Percentiles rank a stretch among this genome's conserved stretches.
Conservation (phyloP, 2,888 invertebrate genomes). For the Sericinus montela region DNA sequence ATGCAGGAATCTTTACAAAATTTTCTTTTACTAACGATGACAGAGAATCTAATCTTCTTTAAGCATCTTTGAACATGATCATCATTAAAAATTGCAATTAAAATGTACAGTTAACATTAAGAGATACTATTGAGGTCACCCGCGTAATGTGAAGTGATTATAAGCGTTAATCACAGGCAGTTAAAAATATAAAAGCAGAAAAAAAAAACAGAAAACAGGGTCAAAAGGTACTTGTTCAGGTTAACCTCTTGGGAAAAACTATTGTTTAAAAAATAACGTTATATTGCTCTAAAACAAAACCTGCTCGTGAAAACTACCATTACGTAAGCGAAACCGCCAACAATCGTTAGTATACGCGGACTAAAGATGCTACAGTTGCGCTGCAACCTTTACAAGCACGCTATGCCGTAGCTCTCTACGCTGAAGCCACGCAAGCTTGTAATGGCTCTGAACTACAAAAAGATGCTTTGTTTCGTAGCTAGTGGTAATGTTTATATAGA, state of each 20-base stretch:
- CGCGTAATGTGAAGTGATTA: too few relatives aligned
- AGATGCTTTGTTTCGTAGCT: constrained; percentile 2
- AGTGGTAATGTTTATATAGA: neutral
- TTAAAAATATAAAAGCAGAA: neutral
- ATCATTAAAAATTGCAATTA: too few relatives aligned
- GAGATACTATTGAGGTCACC: too few relatives aligned
- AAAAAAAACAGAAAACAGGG: neutral
- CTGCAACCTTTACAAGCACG: constrained; percentile 4
- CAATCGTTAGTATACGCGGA: constrained; percentile 15
- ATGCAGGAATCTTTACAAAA: too few relatives aligned
- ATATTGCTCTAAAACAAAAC: constrained; percentile 11
- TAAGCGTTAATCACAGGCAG: too few relatives aligned
- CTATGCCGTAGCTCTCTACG: constrained; percentile 9
- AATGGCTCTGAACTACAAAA: constrained; percentile 1
- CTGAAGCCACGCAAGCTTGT: neutral
- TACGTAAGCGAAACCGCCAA: constrained; percentile 18
- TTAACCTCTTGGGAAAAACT: constrained; percentile 1
- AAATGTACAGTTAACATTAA: too few relatives aligned
- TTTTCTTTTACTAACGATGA: too few relatives aligned
- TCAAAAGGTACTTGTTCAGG: constrained; percentile 3
- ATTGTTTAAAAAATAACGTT: constrained; percentile 6
- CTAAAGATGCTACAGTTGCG: constrained; percentile 3
- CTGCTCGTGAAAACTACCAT: constrained; percentile 8
- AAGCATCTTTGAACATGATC: too few relatives aligned
- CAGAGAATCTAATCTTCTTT: too few relatives aligned